Percentiles rank a stretch among this genome's conserved stretches.
These are phyloP conservation scores for Coptodon bakossiorum DNA, from an alignment of 2,113 vertebrate genomes.

Conservation along the genomic window DNA sequence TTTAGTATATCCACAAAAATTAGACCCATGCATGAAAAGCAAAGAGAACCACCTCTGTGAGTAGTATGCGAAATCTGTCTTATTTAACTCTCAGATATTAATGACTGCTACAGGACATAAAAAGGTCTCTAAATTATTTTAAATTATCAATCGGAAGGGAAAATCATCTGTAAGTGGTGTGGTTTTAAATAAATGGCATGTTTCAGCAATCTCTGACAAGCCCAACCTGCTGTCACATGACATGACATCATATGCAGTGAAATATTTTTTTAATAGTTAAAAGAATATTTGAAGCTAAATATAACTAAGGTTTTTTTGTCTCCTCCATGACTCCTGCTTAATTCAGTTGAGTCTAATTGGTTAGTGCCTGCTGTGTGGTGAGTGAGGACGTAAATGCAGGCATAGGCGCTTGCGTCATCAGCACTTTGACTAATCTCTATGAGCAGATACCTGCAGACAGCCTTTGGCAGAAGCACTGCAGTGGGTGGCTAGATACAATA, in stretches of 20 bases:
- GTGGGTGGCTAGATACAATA: not conserved
- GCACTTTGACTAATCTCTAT: not conserved
- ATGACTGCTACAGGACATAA: not conserved
- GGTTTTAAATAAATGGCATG: not conserved
- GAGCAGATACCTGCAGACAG: not conserved
- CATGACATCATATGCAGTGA: not conserved
- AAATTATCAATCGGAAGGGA: fast-evolving
- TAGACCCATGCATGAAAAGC: not conserved
- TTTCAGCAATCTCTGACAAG: not conserved
- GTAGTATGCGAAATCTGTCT: not conserved
- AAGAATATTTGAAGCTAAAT: not conserved
- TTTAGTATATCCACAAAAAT: not conserved
- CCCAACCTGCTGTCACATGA: not conserved
- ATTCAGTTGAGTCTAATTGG: not conserved
- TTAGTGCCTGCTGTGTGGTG: not conserved
- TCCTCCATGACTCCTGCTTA: not conserved
- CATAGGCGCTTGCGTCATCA: not conserved
- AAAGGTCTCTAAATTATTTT: not conserved
- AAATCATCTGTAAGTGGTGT: not conserved
- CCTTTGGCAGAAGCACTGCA: not conserved
- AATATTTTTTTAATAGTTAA: not conserved
- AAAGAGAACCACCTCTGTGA: not conserved
- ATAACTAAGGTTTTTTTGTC: not conserved
- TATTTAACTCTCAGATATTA: not conserved
- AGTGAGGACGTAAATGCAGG: not conserved